phyloP scores from a whole-genome alignment of 2,113 vertebrate species.

The Psettodes erumei region DNA sequence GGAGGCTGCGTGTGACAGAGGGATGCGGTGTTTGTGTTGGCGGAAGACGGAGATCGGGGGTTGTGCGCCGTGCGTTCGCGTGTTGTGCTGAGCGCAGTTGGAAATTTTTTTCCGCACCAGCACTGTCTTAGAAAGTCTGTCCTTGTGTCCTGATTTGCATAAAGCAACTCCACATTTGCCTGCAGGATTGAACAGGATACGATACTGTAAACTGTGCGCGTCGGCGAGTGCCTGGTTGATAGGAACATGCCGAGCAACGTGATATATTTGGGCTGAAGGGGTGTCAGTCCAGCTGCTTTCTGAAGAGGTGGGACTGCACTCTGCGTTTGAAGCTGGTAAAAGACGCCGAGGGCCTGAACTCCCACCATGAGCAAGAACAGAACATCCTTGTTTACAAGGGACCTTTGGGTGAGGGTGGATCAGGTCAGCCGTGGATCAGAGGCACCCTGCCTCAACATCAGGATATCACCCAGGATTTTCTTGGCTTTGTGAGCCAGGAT shows the following conservation, averaged over 20 bases:
- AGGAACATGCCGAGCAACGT: not conserved
- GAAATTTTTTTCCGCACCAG: not conserved
- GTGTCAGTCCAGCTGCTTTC: not conserved
- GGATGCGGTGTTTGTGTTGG: constrained; percentile 28
- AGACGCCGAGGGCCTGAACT: not conserved
- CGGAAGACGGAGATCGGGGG: constrained; percentile 10
- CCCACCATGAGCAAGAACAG: not conserved
- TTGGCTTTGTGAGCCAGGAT: not conserved
- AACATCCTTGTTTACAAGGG: constrained; percentile 6
- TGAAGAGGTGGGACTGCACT: not conserved
- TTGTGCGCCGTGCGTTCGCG: constrained; percentile 2
- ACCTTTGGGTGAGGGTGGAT: not conserved
- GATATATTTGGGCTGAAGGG: not conserved
- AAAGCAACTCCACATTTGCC: not conserved
- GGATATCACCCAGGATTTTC: not conserved
- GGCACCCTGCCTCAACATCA: constrained; percentile 1
- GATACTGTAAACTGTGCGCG: not conserved
- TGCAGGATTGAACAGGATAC: not conserved
- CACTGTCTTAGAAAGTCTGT: not conserved
- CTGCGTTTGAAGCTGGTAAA: not conserved
- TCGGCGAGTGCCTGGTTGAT: not conserved
- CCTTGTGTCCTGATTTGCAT: not conserved
- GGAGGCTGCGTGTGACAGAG: constrained; percentile 46
- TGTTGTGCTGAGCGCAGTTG: not conserved
- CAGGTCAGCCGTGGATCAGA: constrained; percentile 25